Evolutionary conservation across 2,113 vertebrate genomes (phyloP).

Genomic region (Petromus typicus): DNA sequence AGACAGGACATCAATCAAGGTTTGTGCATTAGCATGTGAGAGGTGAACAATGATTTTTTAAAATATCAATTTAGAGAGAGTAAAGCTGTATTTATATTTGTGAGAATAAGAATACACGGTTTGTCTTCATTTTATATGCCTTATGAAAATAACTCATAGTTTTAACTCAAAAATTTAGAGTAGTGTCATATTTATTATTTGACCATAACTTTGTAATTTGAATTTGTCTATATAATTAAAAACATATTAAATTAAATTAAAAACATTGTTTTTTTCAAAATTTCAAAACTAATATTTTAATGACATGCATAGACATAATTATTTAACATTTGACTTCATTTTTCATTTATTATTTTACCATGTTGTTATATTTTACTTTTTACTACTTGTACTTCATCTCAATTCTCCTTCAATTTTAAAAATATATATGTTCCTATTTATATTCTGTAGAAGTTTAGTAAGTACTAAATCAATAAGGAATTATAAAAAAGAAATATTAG

Average conservation of each 20-base stretch:
- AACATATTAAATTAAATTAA: too few relatives aligned
- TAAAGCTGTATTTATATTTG: not conserved
- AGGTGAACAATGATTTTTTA: not conserved
- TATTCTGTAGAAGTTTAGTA: not conserved
- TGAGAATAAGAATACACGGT: slow-evolving; percentile 4
- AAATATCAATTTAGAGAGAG: not conserved
- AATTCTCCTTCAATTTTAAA: not conserved
- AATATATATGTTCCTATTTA: not conserved
- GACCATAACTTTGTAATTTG: not conserved
- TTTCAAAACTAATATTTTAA: slow-evolving; percentile 30
- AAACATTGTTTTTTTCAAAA: not conserved
- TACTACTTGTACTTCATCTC: not conserved
- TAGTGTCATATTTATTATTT: not conserved
- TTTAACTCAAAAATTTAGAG: not conserved
- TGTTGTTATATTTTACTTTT: not conserved
- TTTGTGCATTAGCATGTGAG: not conserved
- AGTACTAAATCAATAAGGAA: slow-evolving; percentile 12
- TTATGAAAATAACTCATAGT: slow-evolving; percentile 3
- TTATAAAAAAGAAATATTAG: not conserved
- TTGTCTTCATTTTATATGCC: not conserved
- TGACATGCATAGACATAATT: not conserved
- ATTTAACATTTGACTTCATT: not conserved
- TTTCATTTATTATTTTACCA: slow-evolving; percentile 4
- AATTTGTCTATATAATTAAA: not conserved
- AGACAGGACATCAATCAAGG: not conserved